Conservation (phyloP, 2,113 vertebrate species). For the Hystrix cristata region DNA sequence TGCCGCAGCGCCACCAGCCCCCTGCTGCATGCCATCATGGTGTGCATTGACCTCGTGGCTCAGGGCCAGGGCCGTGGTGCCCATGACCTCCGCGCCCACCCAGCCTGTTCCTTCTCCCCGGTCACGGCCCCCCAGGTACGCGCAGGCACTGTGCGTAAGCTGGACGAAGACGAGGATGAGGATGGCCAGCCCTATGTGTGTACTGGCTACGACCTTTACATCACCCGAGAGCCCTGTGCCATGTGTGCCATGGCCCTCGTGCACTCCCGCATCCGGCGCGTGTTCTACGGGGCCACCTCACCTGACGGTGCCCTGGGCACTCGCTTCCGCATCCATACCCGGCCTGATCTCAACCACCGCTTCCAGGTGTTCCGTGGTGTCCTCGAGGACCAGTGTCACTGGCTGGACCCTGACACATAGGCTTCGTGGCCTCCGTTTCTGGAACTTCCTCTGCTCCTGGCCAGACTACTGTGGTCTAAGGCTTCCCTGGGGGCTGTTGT, state of each 20-base stretch:
- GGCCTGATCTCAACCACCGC: conserved; percentile 92
- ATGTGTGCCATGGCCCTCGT: conserved; percentile 96
- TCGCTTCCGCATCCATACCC: conserved; percentile 90
- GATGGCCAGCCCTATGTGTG: conserved; percentile 91
- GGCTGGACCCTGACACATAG: conserved; percentile 72
- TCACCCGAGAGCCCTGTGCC: conserved; percentile 93
- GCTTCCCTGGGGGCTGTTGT: too few species aligned
- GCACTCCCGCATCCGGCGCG: conserved; percentile 92
- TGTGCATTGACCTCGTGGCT: conserved; percentile 93
- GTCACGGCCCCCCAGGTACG: not conserved
- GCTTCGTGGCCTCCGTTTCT: fast-evolving
- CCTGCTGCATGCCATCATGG: conserved; percentile 93
- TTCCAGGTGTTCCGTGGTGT: conserved; percentile 93
- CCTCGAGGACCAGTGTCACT: conserved; percentile 87
- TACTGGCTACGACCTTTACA: conserved; percentile 93
- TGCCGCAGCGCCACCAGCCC: conserved; percentile 84
- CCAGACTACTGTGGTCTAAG: not conserved
- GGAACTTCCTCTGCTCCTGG: not conserved
- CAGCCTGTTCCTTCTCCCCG: conserved; percentile 82
- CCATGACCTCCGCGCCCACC: conserved; percentile 83
- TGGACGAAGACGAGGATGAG: fast-evolving
- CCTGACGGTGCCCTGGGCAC: conserved; percentile 91
- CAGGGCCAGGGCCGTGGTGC: conserved; percentile 91
- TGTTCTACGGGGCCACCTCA: conserved; percentile 91
- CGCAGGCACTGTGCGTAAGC: not conserved